A percentile compares a stretch with the other conserved stretches of the same genome.
phyloP scores from a whole-genome alignment of 2,113 vertebrate species.

The Varanus komodoensis region DNA sequence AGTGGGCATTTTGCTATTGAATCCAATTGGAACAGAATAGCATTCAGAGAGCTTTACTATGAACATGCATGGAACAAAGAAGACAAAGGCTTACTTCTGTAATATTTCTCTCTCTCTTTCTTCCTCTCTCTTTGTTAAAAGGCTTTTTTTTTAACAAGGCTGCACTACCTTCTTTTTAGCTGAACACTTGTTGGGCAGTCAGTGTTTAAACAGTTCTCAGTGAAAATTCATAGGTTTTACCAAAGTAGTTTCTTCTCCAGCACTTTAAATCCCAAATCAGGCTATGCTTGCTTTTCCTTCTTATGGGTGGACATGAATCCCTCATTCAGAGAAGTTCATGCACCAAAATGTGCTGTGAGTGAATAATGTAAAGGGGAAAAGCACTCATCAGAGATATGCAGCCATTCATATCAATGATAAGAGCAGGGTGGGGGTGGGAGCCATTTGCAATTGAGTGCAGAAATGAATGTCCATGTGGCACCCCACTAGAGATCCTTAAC shows the following conservation, averaged over 20 bases:
- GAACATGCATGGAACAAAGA: constrained; percentile 1
- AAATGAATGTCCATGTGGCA: background rate
- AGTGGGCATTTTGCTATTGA: constrained; percentile 10
- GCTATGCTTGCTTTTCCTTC: background rate
- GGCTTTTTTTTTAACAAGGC: background rate
- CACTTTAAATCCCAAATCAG: background rate
- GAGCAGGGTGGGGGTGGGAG: background rate
- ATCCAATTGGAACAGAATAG: constrained; percentile 17
- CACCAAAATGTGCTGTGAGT: background rate
- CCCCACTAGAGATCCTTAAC: background rate
- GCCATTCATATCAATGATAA: background rate
- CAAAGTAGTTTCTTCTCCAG: background rate
- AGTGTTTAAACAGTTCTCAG: background rate
- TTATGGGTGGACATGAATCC: background rate
- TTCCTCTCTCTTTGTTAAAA: constrained; percentile 23
- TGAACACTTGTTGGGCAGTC: accelerated
- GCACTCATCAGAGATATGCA: background rate
- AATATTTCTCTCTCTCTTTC: background rate
- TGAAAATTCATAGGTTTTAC: background rate
- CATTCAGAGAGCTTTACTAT: constrained; percentile 13
- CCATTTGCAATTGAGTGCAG: background rate
- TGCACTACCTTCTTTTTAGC: background rate
- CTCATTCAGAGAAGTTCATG: background rate
- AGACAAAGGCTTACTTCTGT: background rate
- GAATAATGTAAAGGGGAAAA: background rate